Base-by-base conservation (phyloP, 2,888 invertebrate species). In the Eucriotettix oculatus region DNA sequence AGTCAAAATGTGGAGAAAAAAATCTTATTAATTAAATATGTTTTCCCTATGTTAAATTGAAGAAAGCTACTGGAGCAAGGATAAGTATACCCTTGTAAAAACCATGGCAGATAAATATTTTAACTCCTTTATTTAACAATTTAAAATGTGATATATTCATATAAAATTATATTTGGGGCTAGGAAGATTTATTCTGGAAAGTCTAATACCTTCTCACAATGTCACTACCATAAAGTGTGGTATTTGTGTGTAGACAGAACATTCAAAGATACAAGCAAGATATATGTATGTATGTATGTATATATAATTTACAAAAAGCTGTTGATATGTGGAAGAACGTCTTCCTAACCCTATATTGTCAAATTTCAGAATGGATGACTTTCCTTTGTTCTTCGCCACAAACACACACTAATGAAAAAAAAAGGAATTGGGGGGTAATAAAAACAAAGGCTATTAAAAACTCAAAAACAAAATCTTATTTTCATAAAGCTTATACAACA, bases 401-500 rank as follows among this genome's bases (percentile, higher is more conserved):
- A 14, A 11, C 56, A 56, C 29, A 54, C 57, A 62, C 56, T 16
- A 54, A 43, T 55, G 60, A 52, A 61, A 64, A 56, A 58, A 59
- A 66, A 60, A 60, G 64, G 64, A 60, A 62, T 56, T n/a, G n/a
- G 29, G 29, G 29, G 29, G 62, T 61, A 62, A 67, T 64, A 68
- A 67, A 68, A 68, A 68, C 29, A 69, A 70, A 70, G 67, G 77
- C 79, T 79, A 79, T 79, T 77, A 78, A 78, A 78, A 79, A 54
- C 16, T 54, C 67, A 77, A 79, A 81, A 81, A 82, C 77, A 83
- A 82, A 61, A 80, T 83, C 82, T 82, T 82, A 83, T 83, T 76
- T 81, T 81, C 76, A 75, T 74, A 80, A 83, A 82, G 82, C 81
- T 64, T 82, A 78, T 82, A 81, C 81, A 83, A 83, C 82, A 83